phyloP scores from a whole-genome alignment of 1,140 invertebrate genomes.

The Globodera rostochiensis region DNA sequence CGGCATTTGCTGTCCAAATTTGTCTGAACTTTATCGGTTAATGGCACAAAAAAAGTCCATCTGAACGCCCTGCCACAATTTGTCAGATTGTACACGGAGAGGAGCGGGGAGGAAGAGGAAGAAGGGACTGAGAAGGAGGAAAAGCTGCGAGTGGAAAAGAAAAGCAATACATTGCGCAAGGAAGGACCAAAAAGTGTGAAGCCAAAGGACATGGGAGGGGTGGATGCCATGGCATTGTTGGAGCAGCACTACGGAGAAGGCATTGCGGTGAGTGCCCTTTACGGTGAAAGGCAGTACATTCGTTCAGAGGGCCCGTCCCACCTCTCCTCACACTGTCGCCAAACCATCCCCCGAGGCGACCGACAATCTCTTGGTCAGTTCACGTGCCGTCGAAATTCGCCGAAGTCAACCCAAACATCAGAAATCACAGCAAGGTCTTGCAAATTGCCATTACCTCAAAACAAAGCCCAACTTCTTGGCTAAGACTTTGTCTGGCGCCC shows the following conservation, averaged over 20 bases:
- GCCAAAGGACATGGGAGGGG: not conserved
- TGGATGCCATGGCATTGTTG: slow-evolving; percentile 27
- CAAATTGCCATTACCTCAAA: not conserved
- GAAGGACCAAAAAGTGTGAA: not conserved
- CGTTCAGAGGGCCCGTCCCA: not conserved
- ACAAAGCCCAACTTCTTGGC: not conserved
- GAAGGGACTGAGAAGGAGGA: not conserved
- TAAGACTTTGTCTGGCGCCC: not conserved
- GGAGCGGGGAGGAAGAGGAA: not conserved
- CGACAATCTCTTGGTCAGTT: not conserved
- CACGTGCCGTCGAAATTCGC: slow-evolving; percentile 2
- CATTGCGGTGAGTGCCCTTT: slow-evolving; percentile 7
- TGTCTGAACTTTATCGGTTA: slow-evolving; percentile 31
- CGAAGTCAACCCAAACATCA: slow-evolving; percentile 14
- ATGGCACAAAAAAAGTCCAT: not conserved
- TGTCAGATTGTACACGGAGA: slow-evolving; percentile 21
- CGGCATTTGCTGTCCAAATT: slow-evolving; percentile 49
- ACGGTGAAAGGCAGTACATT: too few relatives aligned
- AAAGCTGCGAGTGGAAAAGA: not conserved
- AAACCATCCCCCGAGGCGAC: not conserved
- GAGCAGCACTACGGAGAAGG: slow-evolving; percentile 20
- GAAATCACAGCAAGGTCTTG: slow-evolving; percentile 1
- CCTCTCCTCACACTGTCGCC: not conserved
- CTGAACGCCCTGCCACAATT: not conserved
- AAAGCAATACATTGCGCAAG: not conserved